phyloP scores from a whole-genome alignment of 2,888 invertebrate genomes.

The Eristalis intricaria region DNA sequence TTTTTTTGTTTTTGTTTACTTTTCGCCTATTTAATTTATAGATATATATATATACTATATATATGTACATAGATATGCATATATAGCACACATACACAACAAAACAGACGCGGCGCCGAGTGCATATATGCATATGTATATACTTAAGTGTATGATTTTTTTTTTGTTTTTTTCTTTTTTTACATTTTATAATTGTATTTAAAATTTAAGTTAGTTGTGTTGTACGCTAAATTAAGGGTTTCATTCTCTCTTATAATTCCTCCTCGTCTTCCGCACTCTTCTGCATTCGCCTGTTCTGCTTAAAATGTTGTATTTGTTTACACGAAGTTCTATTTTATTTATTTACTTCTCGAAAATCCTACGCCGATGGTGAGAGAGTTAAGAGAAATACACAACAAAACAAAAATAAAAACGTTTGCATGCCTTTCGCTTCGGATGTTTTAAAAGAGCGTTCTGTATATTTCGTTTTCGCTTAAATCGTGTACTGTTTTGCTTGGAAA shows the following conservation, averaged over 20 bases:
- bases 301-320: conserved; percentile 59
- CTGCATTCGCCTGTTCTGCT: conserved; percentile 33
- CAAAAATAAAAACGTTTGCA: neutral
- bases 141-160: conserved; percentile 41
- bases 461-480: conserved; percentile 9
- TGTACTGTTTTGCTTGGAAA: conserved; percentile 55
- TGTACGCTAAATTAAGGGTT: conserved; percentile 47
- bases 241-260: conserved; percentile 16
- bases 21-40: conserved; percentile 55
- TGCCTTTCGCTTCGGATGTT: conserved; percentile 25
- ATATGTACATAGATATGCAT: neutral
- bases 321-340: conserved; percentile 36
- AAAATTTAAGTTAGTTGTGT: conserved; percentile 64
- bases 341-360: conserved; percentile 19
- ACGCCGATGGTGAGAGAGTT: conserved; percentile 36
- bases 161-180: conserved; percentile 54
- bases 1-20: conserved; percentile 44
- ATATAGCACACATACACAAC: neutral
- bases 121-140: conserved; percentile 27
- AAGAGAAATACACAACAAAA: conserved; percentile 19
- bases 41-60: conserved; percentile 16
- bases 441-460: conserved; percentile 9
- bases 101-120: neutral
- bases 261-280: neutral
- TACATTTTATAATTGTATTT: conserved; percentile 66